Evolutionary conservation across 2,113 vertebrate genomes (phyloP).

Genomic region (Centropus bengalensis): DNA sequence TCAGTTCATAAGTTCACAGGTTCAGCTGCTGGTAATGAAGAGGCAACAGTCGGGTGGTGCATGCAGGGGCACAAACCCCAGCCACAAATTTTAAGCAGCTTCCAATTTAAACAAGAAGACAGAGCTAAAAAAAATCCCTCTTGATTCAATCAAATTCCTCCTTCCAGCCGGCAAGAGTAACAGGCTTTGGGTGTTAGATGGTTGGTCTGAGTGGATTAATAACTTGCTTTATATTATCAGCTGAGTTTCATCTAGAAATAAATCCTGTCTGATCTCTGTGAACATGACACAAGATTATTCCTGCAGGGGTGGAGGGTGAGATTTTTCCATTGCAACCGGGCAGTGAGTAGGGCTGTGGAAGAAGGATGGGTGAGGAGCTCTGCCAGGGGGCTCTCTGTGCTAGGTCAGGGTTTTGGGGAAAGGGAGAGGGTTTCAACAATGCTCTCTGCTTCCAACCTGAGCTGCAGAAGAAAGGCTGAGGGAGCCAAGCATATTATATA

Average conservation of each 20-base stretch:
- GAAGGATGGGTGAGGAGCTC: background rate
- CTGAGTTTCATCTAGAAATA: slow-evolving; percentile 57
- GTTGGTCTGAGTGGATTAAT: slow-evolving; percentile 63
- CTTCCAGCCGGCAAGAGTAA: slow-evolving; percentile 59
- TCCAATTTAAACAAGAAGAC: slow-evolving; percentile 35
- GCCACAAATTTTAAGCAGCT: background rate
- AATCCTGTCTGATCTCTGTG: slow-evolving; percentile 71
- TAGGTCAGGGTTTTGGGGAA: background rate
- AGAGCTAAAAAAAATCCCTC: slow-evolving; percentile 28
- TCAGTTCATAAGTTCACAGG: background rate
- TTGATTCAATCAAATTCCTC: slow-evolving; percentile 58
- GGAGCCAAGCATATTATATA: background rate
- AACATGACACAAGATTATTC: slow-evolving; percentile 62
- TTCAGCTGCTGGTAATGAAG: background rate
- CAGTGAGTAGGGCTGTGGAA: background rate
- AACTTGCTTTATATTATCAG: slow-evolving; percentile 71
- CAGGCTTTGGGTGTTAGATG: slow-evolving; percentile 57
- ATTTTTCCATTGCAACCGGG: background rate
- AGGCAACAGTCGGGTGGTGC: background rate
- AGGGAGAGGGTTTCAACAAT: background rate
- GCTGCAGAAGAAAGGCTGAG: background rate
- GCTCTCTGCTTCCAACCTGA: background rate
- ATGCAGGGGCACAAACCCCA: background rate
- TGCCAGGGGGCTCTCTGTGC: accelerated
- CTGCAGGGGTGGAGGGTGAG: background rate